These are phyloP conservation scores for Erythrolamprus reginae DNA, from an alignment of 2,113 vertebrate genomes.

Conservation along the genomic window DNA sequence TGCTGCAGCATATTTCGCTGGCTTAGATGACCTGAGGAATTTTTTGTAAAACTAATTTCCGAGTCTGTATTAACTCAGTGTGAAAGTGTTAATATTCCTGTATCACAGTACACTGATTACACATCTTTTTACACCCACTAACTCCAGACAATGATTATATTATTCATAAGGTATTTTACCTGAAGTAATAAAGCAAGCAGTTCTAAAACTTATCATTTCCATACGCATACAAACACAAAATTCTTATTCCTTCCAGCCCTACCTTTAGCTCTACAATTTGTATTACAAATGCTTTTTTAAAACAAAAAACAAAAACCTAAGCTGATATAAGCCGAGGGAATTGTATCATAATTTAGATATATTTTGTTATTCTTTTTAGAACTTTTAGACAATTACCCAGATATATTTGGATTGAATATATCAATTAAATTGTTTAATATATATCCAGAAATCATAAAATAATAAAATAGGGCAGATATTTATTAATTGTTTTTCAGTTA, in stretches of 20 bases:
- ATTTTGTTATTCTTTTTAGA: conserved; percentile 24
- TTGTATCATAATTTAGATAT: conserved; percentile 27
- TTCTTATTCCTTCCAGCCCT: conserved; percentile 53
- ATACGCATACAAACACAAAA: conserved; percentile 40
- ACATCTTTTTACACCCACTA: conserved; percentile 67
- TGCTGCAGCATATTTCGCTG: conserved; percentile 58
- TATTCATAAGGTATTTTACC: conserved; percentile 75
- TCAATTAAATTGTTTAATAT: conserved; percentile 27
- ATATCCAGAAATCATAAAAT: conserved; percentile 26
- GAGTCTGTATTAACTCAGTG: conserved; percentile 54
- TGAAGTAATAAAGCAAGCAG: conserved; percentile 69
- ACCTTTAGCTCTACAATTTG: conserved; percentile 65
- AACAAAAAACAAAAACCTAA: too few species aligned
- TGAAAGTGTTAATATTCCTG: conserved; percentile 56
- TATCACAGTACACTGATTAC: conserved; percentile 50
- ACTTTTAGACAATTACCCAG: not conserved
- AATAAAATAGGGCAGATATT: not conserved
- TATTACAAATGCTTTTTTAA: conserved; percentile 53
- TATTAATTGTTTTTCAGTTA: not conserved
- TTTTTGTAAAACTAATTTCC: conserved; percentile 54
- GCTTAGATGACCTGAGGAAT: conserved; percentile 60
- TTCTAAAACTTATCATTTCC: conserved; percentile 70
- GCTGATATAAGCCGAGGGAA: conserved; percentile 12
- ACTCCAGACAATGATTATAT: conserved; percentile 72
- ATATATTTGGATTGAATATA: conserved; percentile 2